These are phyloP conservation scores for Parnassius apollo DNA, from an alignment of 2,888 invertebrate species.

Conservation along the genomic window DNA sequence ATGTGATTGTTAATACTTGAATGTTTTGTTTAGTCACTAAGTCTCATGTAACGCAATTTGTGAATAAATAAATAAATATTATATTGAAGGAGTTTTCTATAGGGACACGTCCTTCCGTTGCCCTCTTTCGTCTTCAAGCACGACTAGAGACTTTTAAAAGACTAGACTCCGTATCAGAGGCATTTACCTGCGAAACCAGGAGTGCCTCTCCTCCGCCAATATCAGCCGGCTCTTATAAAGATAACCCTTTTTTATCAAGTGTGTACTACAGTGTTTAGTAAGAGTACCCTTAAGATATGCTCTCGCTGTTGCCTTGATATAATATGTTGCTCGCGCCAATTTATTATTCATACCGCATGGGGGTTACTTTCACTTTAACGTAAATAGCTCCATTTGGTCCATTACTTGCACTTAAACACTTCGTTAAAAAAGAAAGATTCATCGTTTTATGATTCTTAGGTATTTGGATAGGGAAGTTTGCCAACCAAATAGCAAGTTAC, in stretches of 20 bases:
- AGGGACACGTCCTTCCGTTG: conserved; percentile 17
- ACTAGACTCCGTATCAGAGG: conserved; percentile 29
- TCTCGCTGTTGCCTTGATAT: conserved; percentile 36
- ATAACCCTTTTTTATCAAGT: conserved; percentile 42
- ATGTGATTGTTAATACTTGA: too few species aligned
- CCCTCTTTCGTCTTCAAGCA: conserved; percentile 1
- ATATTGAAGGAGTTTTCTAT: conserved; percentile 1
- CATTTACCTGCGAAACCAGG: conserved; percentile 37
- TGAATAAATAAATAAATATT: not conserved
- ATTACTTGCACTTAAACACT: not conserved
- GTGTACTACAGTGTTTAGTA: conserved; percentile 32
- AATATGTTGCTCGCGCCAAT: conserved; percentile 22
- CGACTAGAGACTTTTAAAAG: conserved; percentile 18
- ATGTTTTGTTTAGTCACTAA: too few species aligned
- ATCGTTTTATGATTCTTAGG: not conserved
- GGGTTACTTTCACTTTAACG: not conserved
- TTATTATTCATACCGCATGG: not conserved
- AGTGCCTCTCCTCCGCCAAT: conserved; percentile 33
- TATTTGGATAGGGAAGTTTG: not conserved
- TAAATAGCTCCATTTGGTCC: not conserved
- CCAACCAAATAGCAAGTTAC: not conserved
- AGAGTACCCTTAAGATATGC: conserved; percentile 34
- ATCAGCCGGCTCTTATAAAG: conserved; percentile 33
- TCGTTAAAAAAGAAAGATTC: not conserved
- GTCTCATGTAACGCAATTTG: too few species aligned